Evolutionary conservation across 2,113 vertebrate genomes (phyloP).

Genomic region (Hemiscyllium ocellatum): DNA sequence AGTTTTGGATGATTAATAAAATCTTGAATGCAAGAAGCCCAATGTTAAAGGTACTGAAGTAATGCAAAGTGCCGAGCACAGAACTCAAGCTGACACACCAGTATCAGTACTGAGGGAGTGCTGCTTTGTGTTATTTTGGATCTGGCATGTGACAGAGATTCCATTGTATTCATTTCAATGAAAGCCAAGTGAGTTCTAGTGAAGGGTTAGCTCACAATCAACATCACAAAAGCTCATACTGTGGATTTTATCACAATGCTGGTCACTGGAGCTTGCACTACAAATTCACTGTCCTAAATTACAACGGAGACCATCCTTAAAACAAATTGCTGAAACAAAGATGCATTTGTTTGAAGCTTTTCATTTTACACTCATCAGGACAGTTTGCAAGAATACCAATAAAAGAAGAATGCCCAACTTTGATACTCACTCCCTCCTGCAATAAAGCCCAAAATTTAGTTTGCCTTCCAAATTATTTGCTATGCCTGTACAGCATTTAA

Average conservation of each 20-base stretch:
- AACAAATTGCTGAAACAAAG: not conserved
- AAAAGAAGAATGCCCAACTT: not conserved
- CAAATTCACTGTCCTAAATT: not conserved
- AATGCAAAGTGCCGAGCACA: not conserved
- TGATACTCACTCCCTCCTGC: no score
- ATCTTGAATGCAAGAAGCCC: no score
- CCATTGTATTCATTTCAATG: not conserved
- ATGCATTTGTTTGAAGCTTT: no score
- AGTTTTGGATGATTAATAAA: no score
- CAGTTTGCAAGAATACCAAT: no score
- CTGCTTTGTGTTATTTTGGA: not conserved
- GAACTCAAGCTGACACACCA: not conserved
- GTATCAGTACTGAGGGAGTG: not conserved
- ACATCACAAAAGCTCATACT: not conserved
- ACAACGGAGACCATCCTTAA: not conserved
- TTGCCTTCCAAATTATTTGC: not conserved
- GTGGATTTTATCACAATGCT: not conserved
- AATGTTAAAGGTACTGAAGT: not conserved
- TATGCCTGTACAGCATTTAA: no score
- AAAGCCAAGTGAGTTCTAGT: not conserved
- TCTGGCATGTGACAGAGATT: not conserved
- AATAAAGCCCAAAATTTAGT: not conserved
- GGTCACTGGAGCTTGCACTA: not conserved
- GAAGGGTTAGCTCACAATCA: not conserved
- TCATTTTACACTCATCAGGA: no score